Evolutionary conservation across 2,888 invertebrate species (phyloP).

Genomic region (Perithous albicinctus): DNA sequence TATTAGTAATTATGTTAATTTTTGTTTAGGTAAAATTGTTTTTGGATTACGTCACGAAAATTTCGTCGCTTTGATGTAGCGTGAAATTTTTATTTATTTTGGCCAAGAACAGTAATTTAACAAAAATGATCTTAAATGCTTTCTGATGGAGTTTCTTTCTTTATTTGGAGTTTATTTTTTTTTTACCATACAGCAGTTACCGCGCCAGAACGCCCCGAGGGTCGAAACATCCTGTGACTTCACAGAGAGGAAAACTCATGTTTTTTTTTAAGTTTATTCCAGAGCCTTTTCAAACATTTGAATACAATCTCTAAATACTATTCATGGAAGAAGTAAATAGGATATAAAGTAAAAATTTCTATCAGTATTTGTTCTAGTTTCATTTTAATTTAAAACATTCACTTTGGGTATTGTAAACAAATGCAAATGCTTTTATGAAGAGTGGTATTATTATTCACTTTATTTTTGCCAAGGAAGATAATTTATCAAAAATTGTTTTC

Average conservation of each 20-base stretch:
- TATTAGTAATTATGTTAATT: background rate
- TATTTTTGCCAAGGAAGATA: too few species aligned
- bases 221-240: conserved; percentile 42
- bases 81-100: too few species aligned
- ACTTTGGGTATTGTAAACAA: too few species aligned
- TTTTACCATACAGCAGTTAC: background rate
- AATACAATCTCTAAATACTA: conserved; percentile 19
- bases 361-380: background rate
- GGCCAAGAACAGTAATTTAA: too few species aligned
- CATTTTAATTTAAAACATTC: background rate
- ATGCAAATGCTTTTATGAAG: too few species aligned
- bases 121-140: too few species aligned
- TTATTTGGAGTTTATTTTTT: too few species aligned
- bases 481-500: too few species aligned
- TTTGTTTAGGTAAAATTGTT: background rate
- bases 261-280: conserved; percentile 43
- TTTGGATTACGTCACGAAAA: background rate
- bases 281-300: background rate
- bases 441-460: too few species aligned
- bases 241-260: conserved; percentile 10
- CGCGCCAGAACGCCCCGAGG: conserved; percentile 23
- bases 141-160: too few species aligned
- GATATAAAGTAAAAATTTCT: background rate
- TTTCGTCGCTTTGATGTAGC: background rate
- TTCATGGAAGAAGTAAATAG: too few species aligned